A percentile compares a stretch with the other conserved stretches of the same genome.
Evolutionary conservation across 2,888 invertebrate genomes (phyloP).

Genomic region (Nephrotoma guestfalica): DNA sequence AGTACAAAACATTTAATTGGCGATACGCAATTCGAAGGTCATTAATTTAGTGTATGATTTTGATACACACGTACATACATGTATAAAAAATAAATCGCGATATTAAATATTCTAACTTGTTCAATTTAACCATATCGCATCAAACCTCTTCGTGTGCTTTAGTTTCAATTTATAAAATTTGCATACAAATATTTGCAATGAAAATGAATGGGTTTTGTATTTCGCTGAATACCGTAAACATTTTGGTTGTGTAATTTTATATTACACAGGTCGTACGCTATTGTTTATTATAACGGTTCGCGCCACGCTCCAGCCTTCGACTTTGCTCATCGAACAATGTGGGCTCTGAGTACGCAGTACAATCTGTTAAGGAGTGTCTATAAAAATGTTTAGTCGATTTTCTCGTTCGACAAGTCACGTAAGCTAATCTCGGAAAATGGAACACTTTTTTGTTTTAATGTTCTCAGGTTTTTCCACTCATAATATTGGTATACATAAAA

Average conservation of each 20-base stretch:
- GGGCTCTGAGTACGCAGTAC: neutral
- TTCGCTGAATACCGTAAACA: too few species aligned
- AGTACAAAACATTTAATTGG: neutral
- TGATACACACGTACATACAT: neutral
- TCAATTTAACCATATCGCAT: neutral
- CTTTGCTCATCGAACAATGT: too few species aligned
- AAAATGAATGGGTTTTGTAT: too few species aligned
- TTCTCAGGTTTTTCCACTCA: neutral
- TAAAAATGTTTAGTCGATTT: neutral
- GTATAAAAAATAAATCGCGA: neutral
- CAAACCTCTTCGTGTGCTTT: neutral
- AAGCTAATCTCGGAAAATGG: neutral
- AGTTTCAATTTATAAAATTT: neutral
- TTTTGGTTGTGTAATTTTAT: neutral
- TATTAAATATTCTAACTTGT: neutral
- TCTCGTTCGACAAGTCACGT: neutral
- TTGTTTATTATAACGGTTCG: too few species aligned
- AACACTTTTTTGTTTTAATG: neutral
- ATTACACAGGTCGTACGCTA: neutral
- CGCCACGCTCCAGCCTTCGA: too few species aligned
- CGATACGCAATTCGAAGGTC: neutral
- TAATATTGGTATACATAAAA: neutral
- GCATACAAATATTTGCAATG: neutral
- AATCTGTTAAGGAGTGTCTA: neutral
- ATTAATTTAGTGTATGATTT: neutral